phyloP scores from a whole-genome alignment of 2,797 vertebrate species.

The Erethizon dorsatum region DNA sequence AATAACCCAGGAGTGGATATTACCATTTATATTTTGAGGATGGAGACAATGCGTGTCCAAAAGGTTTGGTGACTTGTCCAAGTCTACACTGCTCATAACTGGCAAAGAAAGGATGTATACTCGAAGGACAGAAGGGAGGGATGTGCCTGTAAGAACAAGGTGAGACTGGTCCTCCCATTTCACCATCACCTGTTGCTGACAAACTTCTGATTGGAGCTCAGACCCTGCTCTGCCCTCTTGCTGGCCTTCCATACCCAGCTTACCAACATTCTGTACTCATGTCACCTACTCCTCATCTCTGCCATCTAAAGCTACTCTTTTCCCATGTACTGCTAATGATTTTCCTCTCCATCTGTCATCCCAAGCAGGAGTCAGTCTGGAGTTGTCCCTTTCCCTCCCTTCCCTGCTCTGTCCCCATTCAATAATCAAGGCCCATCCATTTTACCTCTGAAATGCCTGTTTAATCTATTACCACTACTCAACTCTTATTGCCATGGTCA shows the following conservation, averaged over 20 bases:
- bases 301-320: neutral
- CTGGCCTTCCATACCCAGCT: neutral
- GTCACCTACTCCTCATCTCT: neutral
- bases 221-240: neutral
- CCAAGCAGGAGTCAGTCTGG: neutral
- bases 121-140: neutral
- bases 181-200: neutral
- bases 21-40: neutral
- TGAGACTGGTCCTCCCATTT: neutral
- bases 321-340: neutral
- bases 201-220: fast-evolving
- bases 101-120: neutral
- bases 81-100: neutral
- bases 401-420: neutral
- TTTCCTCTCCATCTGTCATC: neutral
- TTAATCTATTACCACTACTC: neutral
- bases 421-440: neutral
- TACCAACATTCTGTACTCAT: fast-evolving
- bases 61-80: neutral
- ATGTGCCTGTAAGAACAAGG: neutral
- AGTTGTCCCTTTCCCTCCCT: neutral
- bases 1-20: neutral
- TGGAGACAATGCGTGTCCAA: neutral
- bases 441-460: neutral
- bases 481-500: neutral